Evolutionary conservation across 2,888 invertebrate genomes (phyloP), one percentile per base, ranked within the genome.

Genomic region (Bembecia ichneumoniformis): DNA sequence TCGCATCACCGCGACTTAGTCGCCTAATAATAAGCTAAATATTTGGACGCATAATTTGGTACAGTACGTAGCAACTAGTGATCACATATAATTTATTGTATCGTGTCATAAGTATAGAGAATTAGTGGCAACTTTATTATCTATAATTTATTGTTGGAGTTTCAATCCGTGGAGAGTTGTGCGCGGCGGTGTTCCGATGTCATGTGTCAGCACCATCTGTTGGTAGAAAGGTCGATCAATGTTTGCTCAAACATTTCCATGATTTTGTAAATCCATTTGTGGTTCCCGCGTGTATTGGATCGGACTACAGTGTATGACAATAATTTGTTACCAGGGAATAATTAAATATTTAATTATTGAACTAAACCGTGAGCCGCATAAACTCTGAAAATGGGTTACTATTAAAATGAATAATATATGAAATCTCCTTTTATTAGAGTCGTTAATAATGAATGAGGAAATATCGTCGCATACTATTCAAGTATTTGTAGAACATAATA

Each of bases 61-160:
- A 77, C 71, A 77, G 73, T 74, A 66, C 28, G 9, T 64, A 63
- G 54, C 59, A 44, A 44, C 64, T 73, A 70, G 59, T 70, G 68
- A 83, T 82, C 82, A 82, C 83, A 82, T 77, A 79, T 68, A 59
- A 64, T 74, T 83, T 82, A 83, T 82, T 83, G 82, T 82, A 76
- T 77, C 68, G 66, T 66, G 77, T 81, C 82, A 79, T 81, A 79
- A 75, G 79, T 74, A 75, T 49, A 53, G 51, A 56, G 58, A 58
- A 58, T 59, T 54, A 57, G 56, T 47, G 46, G 50, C 49, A 48
- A 51, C 53, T 55, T 56, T 52, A 53, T 58, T 55, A 56, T 55
- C 50, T 62, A 59, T 20, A 9, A 52, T 46, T 51, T 43, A 47
- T 51, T 28, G 28, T 28, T 28, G 9, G 28, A 28, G 28, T 28